Evolutionary conservation across 1,140 invertebrate species (phyloP).

Genomic region (Himalopsyche phryganea): DNA sequence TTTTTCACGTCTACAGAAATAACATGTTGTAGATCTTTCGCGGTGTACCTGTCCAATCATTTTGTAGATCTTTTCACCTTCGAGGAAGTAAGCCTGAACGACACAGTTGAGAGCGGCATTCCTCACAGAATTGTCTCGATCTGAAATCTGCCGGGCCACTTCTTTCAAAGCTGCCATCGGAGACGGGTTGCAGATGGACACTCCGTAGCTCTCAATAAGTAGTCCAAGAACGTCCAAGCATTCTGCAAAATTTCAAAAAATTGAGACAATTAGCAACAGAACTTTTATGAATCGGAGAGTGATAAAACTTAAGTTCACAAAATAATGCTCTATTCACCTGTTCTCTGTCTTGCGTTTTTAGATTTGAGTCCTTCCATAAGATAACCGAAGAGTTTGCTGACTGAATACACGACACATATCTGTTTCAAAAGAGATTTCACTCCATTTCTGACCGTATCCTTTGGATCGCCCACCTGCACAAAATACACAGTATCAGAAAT

Average conservation of each 20-base stretch:
- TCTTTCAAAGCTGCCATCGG: conserved; percentile 80
- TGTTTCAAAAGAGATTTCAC: conserved; percentile 83
- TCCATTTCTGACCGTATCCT: conserved; percentile 87
- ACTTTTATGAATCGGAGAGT: background rate
- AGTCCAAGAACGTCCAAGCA: conserved; percentile 88
- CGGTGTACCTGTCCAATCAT: conserved; percentile 81
- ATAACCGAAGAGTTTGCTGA: conserved; percentile 84
- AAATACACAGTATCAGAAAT: background rate
- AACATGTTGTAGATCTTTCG: background rate
- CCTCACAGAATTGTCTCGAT: conserved; percentile 93
- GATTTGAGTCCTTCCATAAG: conserved; percentile 94
- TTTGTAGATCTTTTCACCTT: conserved; percentile 89
- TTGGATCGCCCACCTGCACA: conserved; percentile 87
- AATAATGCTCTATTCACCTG: conserved; percentile 54
- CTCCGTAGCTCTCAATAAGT: conserved; percentile 82
- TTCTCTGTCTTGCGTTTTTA: conserved; percentile 93
- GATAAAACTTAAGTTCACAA: background rate
- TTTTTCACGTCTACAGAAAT: background rate
- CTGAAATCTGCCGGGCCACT: conserved; percentile 90
- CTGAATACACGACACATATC: conserved; percentile 82
- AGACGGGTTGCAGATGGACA: conserved; percentile 77
- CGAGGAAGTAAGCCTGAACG: conserved; percentile 84
- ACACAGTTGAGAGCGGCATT: conserved; percentile 94
- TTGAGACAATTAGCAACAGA: background rate
- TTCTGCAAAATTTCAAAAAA: conserved; percentile 55